phyloP scores from a whole-genome alignment of 2,797 vertebrate species.

The Epinephelus malabaricus region DNA sequence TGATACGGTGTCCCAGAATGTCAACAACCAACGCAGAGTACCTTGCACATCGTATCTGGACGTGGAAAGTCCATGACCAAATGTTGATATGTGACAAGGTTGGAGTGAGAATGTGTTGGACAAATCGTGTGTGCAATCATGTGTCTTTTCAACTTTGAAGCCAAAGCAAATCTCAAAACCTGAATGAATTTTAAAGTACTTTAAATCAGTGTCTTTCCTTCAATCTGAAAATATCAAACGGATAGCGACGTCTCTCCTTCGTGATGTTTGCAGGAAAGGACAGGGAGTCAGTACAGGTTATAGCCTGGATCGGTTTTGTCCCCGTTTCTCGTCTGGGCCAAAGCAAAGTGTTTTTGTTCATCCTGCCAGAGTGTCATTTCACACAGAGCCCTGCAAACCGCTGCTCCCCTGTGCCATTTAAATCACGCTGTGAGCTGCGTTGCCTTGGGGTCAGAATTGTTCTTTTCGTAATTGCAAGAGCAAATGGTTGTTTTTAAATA shows the following conservation, averaged over 20 bases:
- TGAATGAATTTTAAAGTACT: background rate
- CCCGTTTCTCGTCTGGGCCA: conserved; percentile 2
- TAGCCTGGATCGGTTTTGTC: background rate
- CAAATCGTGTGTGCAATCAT: too few relatives aligned
- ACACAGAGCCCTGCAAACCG: conserved; percentile 43
- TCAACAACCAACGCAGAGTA: too few relatives aligned
- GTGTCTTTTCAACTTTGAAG: background rate
- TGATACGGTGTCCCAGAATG: too few relatives aligned
- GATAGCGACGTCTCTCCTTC: background rate
- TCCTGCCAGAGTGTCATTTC: conserved; percentile 66
- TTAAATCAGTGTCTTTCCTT: background rate
- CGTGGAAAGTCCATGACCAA: too few relatives aligned
- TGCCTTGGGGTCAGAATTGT: conserved; percentile 58
- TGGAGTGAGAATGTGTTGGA: too few relatives aligned
- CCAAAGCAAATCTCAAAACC: background rate
- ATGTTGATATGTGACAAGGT: too few relatives aligned
- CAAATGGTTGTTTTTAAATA: conserved; percentile 44
- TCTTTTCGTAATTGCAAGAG: conserved; percentile 59
- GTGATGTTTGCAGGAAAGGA: conserved; percentile 31
- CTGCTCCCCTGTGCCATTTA: conserved; percentile 49
- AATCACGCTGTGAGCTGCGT: conserved; percentile 38
- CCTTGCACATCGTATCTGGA: too few relatives aligned
- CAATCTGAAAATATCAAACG: background rate
- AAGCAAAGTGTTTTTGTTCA: conserved; percentile 53
- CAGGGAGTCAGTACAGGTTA: conserved; percentile 42